Conservation (phyloP, 2,113 vertebrate genomes). For the Nerophis lumbriciformis region DNA sequence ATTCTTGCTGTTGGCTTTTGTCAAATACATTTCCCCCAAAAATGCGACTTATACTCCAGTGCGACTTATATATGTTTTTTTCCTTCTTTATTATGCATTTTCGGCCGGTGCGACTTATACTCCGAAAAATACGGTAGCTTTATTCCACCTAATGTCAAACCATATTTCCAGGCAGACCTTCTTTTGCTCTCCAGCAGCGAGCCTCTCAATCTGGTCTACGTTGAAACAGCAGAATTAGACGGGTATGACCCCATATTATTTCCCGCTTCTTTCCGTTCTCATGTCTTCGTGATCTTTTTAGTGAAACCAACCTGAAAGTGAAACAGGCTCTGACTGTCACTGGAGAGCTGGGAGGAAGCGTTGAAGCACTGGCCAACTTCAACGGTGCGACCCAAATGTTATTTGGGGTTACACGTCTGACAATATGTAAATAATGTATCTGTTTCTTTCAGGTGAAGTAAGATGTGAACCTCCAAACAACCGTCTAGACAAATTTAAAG, state of each 20-base stretch:
- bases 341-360: conserved; percentile 76
- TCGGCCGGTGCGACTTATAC: too few relatives aligned
- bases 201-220: conserved; percentile 83
- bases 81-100: too few relatives aligned
- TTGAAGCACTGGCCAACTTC: conserved; percentile 76
- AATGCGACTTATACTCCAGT: too few relatives aligned
- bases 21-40: too few relatives aligned
- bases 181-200: conserved; percentile 88
- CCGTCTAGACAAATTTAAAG: conserved; percentile 85
- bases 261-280: background rate
- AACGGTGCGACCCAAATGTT: conserved; percentile 70
- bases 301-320: conserved; percentile 97
- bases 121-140: too few relatives aligned
- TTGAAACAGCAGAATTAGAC: conserved; percentile 91
- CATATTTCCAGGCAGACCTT: conserved; percentile 79
- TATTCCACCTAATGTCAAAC: background rate
- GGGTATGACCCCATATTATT: conserved; percentile 69
- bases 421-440: background rate
- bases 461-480: conserved; percentile 89
- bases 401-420: background rate
- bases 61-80: too few relatives aligned
- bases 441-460: conserved; percentile 76
- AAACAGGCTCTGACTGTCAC: conserved; percentile 87
- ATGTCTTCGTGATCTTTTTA: conserved; percentile 36
- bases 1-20: too few relatives aligned